phyloP scores from a whole-genome alignment of 2,888 invertebrate species.

The Trissonchulus latispiculum region DNA sequence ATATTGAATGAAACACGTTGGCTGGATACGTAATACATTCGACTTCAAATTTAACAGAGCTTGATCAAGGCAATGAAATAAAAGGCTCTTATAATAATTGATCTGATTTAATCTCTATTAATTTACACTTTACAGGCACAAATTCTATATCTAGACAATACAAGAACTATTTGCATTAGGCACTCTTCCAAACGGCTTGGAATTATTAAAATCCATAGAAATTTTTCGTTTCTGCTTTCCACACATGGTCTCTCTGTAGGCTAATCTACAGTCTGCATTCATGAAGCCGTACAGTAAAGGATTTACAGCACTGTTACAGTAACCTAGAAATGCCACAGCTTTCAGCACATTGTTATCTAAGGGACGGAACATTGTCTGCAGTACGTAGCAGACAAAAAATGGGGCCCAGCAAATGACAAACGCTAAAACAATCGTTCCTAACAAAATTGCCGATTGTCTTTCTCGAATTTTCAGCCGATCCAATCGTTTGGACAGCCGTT shows the following conservation, averaged over 20 bases:
- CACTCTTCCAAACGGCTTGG: too few relatives aligned
- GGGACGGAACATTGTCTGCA: neutral
- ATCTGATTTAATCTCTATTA: too few relatives aligned
- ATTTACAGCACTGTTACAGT: neutral
- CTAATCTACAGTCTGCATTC: neutral
- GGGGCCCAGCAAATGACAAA: neutral
- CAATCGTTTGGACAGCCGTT: neutral
- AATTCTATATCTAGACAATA: too few relatives aligned
- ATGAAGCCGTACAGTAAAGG: neutral
- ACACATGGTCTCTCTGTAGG: neutral
- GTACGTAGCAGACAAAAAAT: neutral
- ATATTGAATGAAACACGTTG: too few relatives aligned
- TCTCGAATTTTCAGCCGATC: neutral
- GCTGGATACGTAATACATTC: too few relatives aligned
- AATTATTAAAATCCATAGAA: too few relatives aligned
- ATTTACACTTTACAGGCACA: too few relatives aligned
- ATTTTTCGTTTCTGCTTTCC: neutral
- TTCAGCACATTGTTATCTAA: neutral
- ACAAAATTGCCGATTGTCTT: neutral
- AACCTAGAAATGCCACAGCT: neutral
- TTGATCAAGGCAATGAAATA: too few relatives aligned
- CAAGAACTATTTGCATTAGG: too few relatives aligned
- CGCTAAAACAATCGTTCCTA: neutral
- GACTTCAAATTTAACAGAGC: too few relatives aligned
- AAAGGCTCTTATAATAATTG: too few relatives aligned